Evolutionary conservation across 2,797 vertebrate species (phyloP).

Genomic region (Hozukius guyotensis): DNA sequence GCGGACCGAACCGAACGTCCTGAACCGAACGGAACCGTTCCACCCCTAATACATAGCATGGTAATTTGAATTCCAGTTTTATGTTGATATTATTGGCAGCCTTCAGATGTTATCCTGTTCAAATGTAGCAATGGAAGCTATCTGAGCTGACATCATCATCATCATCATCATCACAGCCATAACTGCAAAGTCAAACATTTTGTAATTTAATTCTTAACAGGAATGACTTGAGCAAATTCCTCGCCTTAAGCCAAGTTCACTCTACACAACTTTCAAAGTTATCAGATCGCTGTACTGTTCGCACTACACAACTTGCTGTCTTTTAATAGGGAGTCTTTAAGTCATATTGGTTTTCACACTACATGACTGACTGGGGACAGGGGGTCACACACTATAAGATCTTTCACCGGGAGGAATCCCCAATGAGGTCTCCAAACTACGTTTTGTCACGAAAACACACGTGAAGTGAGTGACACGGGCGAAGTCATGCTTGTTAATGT

Average conservation of each 20-base stretch:
- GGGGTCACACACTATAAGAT: neutral
- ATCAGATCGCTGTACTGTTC: neutral
- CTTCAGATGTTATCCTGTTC: neutral
- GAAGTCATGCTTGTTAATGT: neutral
- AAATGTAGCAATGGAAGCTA: slow-evolving; percentile 13
- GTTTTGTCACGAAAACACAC: no score
- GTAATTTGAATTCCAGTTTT: slow-evolving; percentile 6
- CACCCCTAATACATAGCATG: no score
- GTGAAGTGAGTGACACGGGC: neutral
- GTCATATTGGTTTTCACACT: accelerated
- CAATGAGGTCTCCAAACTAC: neutral
- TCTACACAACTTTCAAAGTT: neutral
- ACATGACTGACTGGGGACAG: neutral
- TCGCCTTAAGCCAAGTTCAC: neutral
- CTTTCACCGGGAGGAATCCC: neutral
- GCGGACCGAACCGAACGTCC: no score
- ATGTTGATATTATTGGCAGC: slow-evolving; percentile 14
- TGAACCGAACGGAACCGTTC: no score
- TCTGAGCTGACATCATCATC: neutral
- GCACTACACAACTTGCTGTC: neutral
- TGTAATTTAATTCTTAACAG: neutral
- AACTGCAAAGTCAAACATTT: neutral
- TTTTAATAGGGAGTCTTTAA: neutral
- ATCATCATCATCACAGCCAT: slow-evolving; percentile 5
- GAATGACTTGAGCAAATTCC: neutral